Evolutionary conservation across 1,140 invertebrate species (phyloP).

Genomic region (Hestina assimilis): DNA sequence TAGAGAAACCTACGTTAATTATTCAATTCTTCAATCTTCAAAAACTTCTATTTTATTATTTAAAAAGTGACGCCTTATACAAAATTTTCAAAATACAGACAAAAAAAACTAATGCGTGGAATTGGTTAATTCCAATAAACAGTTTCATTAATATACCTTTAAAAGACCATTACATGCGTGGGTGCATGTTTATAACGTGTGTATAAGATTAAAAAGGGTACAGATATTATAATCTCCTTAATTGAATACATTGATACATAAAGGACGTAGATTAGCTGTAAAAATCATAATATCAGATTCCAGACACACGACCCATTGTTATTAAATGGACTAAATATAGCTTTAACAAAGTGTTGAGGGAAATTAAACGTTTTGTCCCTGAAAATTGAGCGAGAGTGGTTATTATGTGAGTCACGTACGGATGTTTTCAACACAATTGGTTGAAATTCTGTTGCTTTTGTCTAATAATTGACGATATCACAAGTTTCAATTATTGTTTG

Average conservation of each 20-base stretch:
- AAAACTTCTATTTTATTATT: no score
- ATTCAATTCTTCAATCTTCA: no score
- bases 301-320: constrained; percentile 14
- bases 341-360: constrained; percentile 22
- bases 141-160: no score
- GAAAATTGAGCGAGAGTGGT: constrained; percentile 15
- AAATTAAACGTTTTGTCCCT: constrained; percentile 30
- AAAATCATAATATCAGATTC: constrained; percentile 15
- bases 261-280: constrained; percentile 1
- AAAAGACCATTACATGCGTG: no score
- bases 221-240: no score
- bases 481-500: constrained; percentile 25
- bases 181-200: no score
- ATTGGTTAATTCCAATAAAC: no score
- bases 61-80: no score
- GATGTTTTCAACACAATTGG: constrained; percentile 28
- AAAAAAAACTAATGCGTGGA: no score
- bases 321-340: constrained; percentile 29
- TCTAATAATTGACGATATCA: constrained; percentile 18
- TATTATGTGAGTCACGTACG: constrained; percentile 25
- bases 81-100: no score
- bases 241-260: neutral
- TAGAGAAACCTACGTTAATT: no score
- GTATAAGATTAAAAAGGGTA: no score
- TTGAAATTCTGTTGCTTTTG: constrained; percentile 14